Base-by-base conservation (phyloP, 2,113 vertebrate species). In the Urocitellus parryii region DNA sequence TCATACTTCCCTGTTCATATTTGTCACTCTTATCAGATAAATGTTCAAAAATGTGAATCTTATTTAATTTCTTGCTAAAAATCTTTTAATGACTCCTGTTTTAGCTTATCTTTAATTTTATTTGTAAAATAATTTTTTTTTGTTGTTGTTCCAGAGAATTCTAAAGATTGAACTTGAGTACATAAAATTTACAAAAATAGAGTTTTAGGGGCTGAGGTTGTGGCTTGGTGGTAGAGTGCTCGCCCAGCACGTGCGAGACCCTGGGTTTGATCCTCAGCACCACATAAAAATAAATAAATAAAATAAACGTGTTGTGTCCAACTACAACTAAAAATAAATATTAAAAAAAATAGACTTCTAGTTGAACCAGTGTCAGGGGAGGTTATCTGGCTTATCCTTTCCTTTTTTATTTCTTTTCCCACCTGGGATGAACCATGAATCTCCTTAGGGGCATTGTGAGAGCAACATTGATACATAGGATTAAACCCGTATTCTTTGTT, bases 31-130 rank as follows among this genome's bases (percentile, higher is more conserved):
- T 96, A 90, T 2, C 42, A 95, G 87, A 94, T 20, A 83, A 14
- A 61, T 37, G 53, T 74, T 92, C 74, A 39, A 58, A 93, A 85
- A 93, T 92, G 32, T 11, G 77, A 67, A 81, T 94, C n/a, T 82
- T 88, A 63, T n/a, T 88, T 96, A 65, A 88, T 88, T 93, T 94
- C 39, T 92, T 88, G 24, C n/a, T 73, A 90, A 81, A 92, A 86
- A 67, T 48, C 18, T 87, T 87, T 92, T 83, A 91, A 32, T 90
- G 65, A 20, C 25, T 91, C 37, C 34, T 92, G 37, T 84, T 83
- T 24, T 93, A 93, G 18, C n/a, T 65, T 91, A 25, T 51, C 4
- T 53, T 86, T 61, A 72, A 48, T 18, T 29, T 76, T 86, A 8
- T 91, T 88, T 92, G 10, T 83, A 67, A 70, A 4, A 90, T 8